Evolutionary conservation across 2,888 invertebrate genomes (phyloP), one percentile per base, ranked within the genome.

Genomic region (Cryptocephalus moraei): DNA sequence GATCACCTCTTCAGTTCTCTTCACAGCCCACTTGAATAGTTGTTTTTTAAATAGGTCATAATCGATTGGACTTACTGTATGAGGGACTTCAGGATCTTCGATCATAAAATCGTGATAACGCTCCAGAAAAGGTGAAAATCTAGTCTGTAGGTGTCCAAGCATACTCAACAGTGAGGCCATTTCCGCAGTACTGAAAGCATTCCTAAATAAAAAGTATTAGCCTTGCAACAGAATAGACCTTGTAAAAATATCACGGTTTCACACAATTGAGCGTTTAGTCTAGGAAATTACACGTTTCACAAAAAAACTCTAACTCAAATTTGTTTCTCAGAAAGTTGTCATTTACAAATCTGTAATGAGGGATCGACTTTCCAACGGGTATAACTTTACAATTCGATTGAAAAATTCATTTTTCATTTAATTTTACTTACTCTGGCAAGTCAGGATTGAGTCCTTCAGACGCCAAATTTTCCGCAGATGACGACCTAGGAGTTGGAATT

Each of bases 61-160:
- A n/a, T n/a, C 12, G 6, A 36, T 36, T 36, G 12, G 2, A 43
- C 53, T 44, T 52, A 62, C 63, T 44, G 60, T 62, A 44, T 48
- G 47, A 14, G 61, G 31, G 54, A 79, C 73, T 33, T 67, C 64
- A 9, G 82, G 79, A 67, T 85, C 84, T 44, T 75, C 74, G 32
- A 71, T 69, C 63, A 86, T 73, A 47, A 85, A 73, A 44, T 73
- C 71, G 49, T 78, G 76, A 62, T 82, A 84, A 54, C 76, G 76
- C 53, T 77, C 75, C 57, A 86, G 67, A 59, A 80, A 82, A 1
- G 87, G 86, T 52, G 78, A 75, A 43, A 87, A 71, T 49, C 85
- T 76, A 33, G 66, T 63, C 56, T 82, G 78, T 12, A 81, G 66
- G 40, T 70, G 69, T 44, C 70, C 64, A 40, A 81, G 66, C 54